Base-by-base conservation (phyloP, 2,888 invertebrate species). In the Hermaeophaga mercurialis region DNA sequence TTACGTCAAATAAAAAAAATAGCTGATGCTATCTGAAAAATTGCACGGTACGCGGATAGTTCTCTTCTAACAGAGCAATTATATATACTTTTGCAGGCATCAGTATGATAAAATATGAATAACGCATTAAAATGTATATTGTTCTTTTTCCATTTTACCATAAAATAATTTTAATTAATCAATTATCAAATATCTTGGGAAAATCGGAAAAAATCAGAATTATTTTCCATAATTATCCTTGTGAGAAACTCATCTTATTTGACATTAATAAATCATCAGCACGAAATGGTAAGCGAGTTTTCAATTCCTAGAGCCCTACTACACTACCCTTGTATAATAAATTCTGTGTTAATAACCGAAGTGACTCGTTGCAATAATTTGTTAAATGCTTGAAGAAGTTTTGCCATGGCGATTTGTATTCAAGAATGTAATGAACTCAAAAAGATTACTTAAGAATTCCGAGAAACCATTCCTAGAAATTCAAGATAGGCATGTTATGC, bases 401-500 rank as follows among this genome's bases (percentile, higher is more conserved):
- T 44, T 31, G 38, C 44, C 44, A 43, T 50, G 49, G 38, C 22
- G 49, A 44, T 50, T 56, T 39, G 50, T 45, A 56, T 45, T 56
- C 45, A 56, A 43, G 49, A 56, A 56, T 50, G 50, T 43, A 38
- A 50, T 45, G 56, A 50, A 56, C 56, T 56, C 44, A 31, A 47
- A n/a, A 34, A 49, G 44, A 44, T 36, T 44, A 14, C 48, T 52
- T 52, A 15, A 54, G 41, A 24, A 54, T 57, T 57, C 57, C 53
- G 14, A 57, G 57, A 57, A 57, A 49, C 45, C 44, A 49, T 50
- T 45, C 43, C 26, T 34, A 49, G 44, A 45, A 44, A 54, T 58
- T 58, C 58, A 31, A 54, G 39, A 48, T 44, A 52, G 52, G 52
- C 31, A 54, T 58, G 58, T 58, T 58, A 54, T 48, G 49, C 44